Evolutionary conservation across 2,888 invertebrate genomes (phyloP).

Genomic region (Hydrotaea diabolus): DNA sequence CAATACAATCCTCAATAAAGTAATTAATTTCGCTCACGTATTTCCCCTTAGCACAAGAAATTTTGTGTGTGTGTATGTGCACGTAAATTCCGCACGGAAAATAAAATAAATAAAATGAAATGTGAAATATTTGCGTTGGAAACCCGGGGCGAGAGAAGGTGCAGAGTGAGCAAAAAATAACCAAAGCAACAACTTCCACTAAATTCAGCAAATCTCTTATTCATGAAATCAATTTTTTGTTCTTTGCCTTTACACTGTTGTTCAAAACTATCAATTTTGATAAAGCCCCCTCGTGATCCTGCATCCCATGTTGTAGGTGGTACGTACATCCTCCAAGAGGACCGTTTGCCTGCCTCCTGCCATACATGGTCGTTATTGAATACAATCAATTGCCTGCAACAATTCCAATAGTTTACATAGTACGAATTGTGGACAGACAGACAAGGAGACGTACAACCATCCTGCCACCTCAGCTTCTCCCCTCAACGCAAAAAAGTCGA

Average conservation of each 20-base stretch:
- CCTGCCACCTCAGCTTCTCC: neutral
- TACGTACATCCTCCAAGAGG: neutral
- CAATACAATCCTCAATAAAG: conserved; percentile 36
- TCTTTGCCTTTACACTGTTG: too few relatives aligned
- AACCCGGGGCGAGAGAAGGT: neutral
- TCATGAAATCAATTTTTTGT: conserved; percentile 50
- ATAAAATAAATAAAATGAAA: conserved; percentile 42
- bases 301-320: too few relatives aligned
- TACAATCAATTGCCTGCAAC: conserved; percentile 48
- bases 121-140: neutral
- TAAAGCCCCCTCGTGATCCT: conserved; percentile 18
- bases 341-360: neutral
- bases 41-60: conserved; percentile 12
- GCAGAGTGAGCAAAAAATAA: neutral
- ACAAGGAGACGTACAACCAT: neutral
- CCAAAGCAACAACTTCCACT: neutral
- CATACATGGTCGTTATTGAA: conserved; percentile 15
- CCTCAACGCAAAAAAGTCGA: neutral
- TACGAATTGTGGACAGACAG: neutral
- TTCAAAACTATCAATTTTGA: conserved; percentile 51
- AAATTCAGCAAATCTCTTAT: conserved; percentile 59
- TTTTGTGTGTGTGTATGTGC: neutral
- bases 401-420: conserved; percentile 34
- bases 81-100: neutral
- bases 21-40: conserved; percentile 54